A percentile compares a stretch with the other conserved stretches of the same genome.
Evolutionary conservation across 2,888 invertebrate genomes (phyloP).

Genomic region (Noctua janthe): DNA sequence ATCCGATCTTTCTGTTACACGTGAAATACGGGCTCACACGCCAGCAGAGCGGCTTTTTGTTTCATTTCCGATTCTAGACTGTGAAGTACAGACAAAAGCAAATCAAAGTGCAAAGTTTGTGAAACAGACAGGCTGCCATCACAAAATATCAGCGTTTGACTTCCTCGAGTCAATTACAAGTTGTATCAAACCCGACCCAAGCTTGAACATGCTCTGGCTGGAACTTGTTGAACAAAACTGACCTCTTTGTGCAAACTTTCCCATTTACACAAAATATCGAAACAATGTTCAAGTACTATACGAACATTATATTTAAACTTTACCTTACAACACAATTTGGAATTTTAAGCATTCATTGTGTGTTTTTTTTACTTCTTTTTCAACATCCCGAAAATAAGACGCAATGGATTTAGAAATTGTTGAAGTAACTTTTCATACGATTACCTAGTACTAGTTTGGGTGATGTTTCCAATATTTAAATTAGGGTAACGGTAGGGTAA

Average conservation of each 20-base stretch:
- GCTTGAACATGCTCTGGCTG: constrained; percentile 16
- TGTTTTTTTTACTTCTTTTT: not conserved
- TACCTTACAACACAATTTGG: not conserved
- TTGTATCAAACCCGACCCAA: constrained; percentile 28
- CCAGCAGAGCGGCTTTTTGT: constrained; percentile 32
- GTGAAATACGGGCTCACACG: constrained; percentile 11
- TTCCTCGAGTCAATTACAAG: constrained; percentile 40
- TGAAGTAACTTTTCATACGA: not conserved
- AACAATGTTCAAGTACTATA: constrained; percentile 31
- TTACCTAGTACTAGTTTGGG: not conserved
- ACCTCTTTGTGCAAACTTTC: constrained; percentile 34
- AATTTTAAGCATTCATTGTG: not conserved
- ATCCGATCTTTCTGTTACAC: constrained; percentile 24
- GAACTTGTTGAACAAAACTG: constrained; percentile 28
- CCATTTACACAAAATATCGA: constrained; percentile 35
- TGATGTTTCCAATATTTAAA: constrained; percentile 44
- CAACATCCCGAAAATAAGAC: not conserved
- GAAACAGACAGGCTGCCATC: constrained; percentile 19
- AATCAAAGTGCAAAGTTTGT: constrained; percentile 45
- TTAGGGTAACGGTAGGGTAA: constrained; percentile 35
- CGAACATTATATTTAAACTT: not conserved
- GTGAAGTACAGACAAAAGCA: constrained; percentile 18
- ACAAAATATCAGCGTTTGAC: constrained; percentile 7
- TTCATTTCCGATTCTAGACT: constrained; percentile 41
- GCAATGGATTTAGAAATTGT: constrained; percentile 1